Evolutionary conservation across 2,888 invertebrate genomes (phyloP), one percentile per base, ranked within the genome.

Genomic region (Callinectes sapidus): DNA sequence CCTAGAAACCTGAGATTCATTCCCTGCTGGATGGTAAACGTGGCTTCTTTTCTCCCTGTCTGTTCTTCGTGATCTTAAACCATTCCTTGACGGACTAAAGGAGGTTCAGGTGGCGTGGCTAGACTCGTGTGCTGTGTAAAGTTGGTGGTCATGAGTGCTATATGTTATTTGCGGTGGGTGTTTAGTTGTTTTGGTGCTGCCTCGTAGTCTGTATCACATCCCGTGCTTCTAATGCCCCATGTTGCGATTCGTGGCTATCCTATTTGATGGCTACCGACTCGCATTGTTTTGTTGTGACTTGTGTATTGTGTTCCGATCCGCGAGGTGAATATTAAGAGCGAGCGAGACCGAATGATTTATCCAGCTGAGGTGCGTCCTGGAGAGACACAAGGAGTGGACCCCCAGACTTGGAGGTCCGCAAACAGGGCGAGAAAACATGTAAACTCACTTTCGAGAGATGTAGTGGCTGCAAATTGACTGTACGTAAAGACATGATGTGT

Each of bases 361-460:
- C n/a, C 71, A 28, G 28, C 71, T 71, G n/a, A 71, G 71, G 28
- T 5, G 13, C n/a, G n/a, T n/a, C 28, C 71, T 8, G 23, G 71
- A 71, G 71, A 71, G 71, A 71, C 28, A n/a, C 71, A 23, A 23
- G 71, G n/a, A 71, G 71, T n/a, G 71, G 71, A 23, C 71, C n/a
- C 81, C 35, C 32, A 2, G 32, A 81, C 71, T 28, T 28, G 71
- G 71, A 71, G n/a, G 23, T 71, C 71, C 28, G 71, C 71, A 71
- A n/a, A 71, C 71, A 71, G 71, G 71, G 10, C 28, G 71, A 71
- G 61, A 71, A 71, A 71, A 71, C 71, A 71, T 71, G 71, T 71
- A 28, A 28, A 71, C 10, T n/a, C 28, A 28, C 71, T 71, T 71
- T n/a, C 71, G 71, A 71, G 28, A 71, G 71, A 71, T 71, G 71